A percentile compares a stretch with the other conserved stretches of the same genome.
Conservation (phyloP, 2,888 invertebrate genomes). For the Caprella mutica region DNA sequence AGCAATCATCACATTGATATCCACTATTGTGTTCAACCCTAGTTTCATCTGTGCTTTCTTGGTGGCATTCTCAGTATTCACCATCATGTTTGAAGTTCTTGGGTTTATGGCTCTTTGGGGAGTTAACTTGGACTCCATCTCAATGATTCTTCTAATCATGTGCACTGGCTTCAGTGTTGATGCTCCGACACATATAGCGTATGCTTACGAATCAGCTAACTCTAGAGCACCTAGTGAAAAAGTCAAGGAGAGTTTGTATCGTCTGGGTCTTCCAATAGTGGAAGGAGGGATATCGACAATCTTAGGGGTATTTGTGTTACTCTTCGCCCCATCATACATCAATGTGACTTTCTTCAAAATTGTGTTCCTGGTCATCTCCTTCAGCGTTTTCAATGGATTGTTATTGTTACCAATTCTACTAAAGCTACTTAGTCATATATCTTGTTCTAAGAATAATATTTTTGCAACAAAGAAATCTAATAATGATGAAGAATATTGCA, state of each 20-base stretch:
- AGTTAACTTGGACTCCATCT: conserved; percentile 85
- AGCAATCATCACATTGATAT: too few relatives aligned
- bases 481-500: too few relatives aligned
- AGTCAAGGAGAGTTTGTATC: conserved; percentile 40
- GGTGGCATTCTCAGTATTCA: conserved; percentile 89
- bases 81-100: conserved; percentile 83
- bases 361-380: conserved; percentile 86
- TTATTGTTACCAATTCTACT: conserved; percentile 82
- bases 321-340: conserved; percentile 84
- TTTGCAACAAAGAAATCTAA: too few relatives aligned
- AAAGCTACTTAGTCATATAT: too few relatives aligned
- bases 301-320: conserved; percentile 69
- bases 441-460: too few relatives aligned
- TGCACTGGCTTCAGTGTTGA: conserved; percentile 53
- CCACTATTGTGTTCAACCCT: conserved; percentile 87
- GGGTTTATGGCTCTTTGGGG: conserved; percentile 95
- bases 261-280: conserved; percentile 45
- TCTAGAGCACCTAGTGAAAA: conserved; percentile 24
- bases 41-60: conserved; percentile 81
- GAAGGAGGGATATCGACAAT: conserved; percentile 86
- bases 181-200: conserved; percentile 43
- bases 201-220: conserved; percentile 41
- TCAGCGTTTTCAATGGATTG: conserved; percentile 85
- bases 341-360: conserved; percentile 48
- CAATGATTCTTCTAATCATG: conserved; percentile 95